Evolutionary conservation across 2,113 vertebrate species (phyloP).

Genomic region (Clarias gariepinus): DNA sequence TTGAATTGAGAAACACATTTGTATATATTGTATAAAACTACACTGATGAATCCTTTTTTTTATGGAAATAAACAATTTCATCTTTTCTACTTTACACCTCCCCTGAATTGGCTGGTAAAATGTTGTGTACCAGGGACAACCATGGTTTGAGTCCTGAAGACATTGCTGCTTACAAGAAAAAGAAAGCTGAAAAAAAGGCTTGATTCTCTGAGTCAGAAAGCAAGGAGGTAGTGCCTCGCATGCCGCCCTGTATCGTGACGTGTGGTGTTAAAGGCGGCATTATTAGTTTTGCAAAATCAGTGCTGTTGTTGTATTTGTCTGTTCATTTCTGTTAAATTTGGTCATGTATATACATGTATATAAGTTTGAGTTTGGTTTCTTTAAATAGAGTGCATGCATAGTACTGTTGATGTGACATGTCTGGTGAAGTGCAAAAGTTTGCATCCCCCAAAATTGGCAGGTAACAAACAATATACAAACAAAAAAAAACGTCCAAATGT

Average conservation of each 20-base stretch:
- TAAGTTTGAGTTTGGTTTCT: constrained; percentile 23
- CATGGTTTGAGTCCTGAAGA: constrained; percentile 83
- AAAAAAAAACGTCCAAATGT: neutral
- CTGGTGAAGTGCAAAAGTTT: neutral
- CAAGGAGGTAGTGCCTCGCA: constrained; percentile 74
- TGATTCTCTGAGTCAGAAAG: constrained; percentile 66
- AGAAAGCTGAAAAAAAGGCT: constrained; percentile 81
- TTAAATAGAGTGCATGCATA: neutral
- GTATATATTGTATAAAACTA: neutral
- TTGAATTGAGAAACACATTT: neutral
- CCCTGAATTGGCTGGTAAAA: constrained; percentile 34
- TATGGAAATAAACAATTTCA: neutral
- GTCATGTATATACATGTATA: neutral
- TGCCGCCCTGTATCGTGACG: constrained; percentile 39
- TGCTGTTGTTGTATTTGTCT: neutral
- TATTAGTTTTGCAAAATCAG: constrained; percentile 8
- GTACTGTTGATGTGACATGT: neutral
- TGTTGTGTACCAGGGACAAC: constrained; percentile 79
- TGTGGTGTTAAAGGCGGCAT: neutral
- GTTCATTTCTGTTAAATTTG: neutral
- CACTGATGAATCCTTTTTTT: neutral
- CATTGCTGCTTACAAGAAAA: constrained; percentile 82
- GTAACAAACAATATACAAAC: neutral
- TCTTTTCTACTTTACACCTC: neutral
- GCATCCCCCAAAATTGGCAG: neutral